Base-by-base conservation (phyloP, 2,113 vertebrate genomes). In the Odobenus rosmarus region DNA sequence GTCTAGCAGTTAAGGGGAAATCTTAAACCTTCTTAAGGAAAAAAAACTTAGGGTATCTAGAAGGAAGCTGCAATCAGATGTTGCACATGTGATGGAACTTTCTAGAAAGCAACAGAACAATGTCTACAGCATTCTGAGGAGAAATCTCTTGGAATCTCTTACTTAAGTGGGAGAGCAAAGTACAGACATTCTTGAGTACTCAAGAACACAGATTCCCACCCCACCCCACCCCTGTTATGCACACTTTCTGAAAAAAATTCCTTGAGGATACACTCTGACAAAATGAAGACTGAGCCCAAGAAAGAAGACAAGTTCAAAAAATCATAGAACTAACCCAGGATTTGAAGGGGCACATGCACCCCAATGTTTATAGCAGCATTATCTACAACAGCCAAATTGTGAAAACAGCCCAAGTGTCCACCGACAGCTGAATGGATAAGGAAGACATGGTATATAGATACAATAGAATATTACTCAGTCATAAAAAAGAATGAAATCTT, bases 21-120 rank as follows among this genome's bases (percentile, higher is more conserved):
- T 49, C 46, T n/a, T 87, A 46, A 95, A 94, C 82, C n/a, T 64
- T 71, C 81, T 96, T 39, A 39, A 72, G 61, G n/a, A 33, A 79
- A 92, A 79, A 92, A 82, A 77, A 46, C 7, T 42, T 61, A 83
- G 55, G 42, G 16, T 53, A 72, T 36, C 61, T 93, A n/a, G 72
- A 88, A 67, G 95, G 28, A 83, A 92, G 59, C 53, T 15, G 33
- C 24, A 36, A 36, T 33, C 49, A 90, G 69, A 77, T 67, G 26
- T 90, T 77, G 55, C 31, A 46, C 36, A 33, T 26, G 28, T 14
- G 10, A 14, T 51, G 62, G 46, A 91, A 49, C 39, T 92, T 85
- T 42, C 85, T 84, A 39, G 71, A 90, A 74, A 77, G 42, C 53
- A 49, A 55, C 39, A 88, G 46, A 93, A 67, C 39, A 95, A 12